Conservation (phyloP, 2,888 invertebrate species). For the Disparrhopalites patrizii region DNA sequence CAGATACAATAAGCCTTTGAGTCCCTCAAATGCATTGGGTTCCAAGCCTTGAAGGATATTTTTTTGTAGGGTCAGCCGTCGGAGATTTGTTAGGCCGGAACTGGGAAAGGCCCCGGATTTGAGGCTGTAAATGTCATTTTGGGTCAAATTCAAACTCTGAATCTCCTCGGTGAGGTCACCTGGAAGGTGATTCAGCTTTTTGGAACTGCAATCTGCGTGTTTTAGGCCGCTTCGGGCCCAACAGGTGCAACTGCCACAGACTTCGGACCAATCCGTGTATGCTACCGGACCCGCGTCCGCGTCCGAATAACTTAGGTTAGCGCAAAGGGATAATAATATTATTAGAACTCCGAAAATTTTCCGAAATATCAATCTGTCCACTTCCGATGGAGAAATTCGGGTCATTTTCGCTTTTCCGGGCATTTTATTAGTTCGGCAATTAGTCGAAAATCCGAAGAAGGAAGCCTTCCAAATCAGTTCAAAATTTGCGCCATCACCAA, state of each 20-base stretch:
- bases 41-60: slow-evolving; percentile 3
- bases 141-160: not conserved
- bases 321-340: too few species aligned
- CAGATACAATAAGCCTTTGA: not conserved
- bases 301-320: too few species aligned
- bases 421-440: too few species aligned
- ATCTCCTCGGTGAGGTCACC: not conserved
- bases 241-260: slow-evolving; percentile 6
- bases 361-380: too few species aligned
- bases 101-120: not conserved
- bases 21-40: not conserved
- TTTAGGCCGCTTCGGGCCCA: not conserved
- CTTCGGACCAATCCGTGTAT: not conserved
- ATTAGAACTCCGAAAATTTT: too few species aligned
- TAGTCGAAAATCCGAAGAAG: too few species aligned
- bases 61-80: not conserved
- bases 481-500: too few species aligned
- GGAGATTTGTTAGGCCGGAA: not conserved
- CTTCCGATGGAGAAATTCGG: too few species aligned
- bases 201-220: not conserved
- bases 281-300: too few species aligned
- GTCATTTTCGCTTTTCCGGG: too few species aligned
- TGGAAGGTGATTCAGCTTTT: not conserved
- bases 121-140: not conserved
- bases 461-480: too few species aligned